phyloP scores from a whole-genome alignment of 2,797 vertebrate genomes.

The Pitangus sulphuratus region DNA sequence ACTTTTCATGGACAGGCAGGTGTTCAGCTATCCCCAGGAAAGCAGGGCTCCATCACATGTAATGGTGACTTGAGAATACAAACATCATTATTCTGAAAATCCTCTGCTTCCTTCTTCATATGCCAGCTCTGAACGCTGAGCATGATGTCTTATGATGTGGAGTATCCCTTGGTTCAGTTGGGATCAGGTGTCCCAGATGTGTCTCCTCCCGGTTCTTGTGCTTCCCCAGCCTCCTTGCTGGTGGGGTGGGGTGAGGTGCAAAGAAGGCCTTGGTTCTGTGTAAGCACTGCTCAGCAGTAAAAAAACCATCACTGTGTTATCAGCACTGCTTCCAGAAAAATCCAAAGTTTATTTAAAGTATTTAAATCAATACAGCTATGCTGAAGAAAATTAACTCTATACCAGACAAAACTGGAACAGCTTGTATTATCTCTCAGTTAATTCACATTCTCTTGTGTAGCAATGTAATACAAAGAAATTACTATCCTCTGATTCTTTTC shows the following conservation, averaged over 20 bases:
- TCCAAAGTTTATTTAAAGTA: not conserved
- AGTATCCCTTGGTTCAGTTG: not conserved
- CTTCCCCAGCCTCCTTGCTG: not conserved
- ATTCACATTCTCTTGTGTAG: not conserved
- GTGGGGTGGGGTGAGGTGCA: not conserved
- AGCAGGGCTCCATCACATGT: accelerated
- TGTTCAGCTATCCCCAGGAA: not conserved
- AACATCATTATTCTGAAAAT: not conserved
- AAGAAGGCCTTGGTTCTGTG: not conserved
- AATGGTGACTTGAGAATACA: not conserved
- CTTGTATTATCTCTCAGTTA: not conserved
- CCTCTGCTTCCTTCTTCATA: not conserved
- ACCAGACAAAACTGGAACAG: not conserved
- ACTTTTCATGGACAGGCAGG: not conserved
- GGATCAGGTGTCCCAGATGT: not conserved
- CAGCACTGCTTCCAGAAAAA: not conserved
- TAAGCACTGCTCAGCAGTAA: not conserved
- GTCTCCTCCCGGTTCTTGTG: not conserved
- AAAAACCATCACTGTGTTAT: not conserved
- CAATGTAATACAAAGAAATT: not conserved
- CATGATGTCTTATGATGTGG: not conserved
- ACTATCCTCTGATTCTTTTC: not conserved
- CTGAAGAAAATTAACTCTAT: not conserved
- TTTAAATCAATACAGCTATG: not conserved
- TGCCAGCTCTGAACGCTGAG: not conserved